Evolutionary conservation across 1,140 invertebrate genomes (phyloP).

Genomic region (Scaptomyza pallida): DNA sequence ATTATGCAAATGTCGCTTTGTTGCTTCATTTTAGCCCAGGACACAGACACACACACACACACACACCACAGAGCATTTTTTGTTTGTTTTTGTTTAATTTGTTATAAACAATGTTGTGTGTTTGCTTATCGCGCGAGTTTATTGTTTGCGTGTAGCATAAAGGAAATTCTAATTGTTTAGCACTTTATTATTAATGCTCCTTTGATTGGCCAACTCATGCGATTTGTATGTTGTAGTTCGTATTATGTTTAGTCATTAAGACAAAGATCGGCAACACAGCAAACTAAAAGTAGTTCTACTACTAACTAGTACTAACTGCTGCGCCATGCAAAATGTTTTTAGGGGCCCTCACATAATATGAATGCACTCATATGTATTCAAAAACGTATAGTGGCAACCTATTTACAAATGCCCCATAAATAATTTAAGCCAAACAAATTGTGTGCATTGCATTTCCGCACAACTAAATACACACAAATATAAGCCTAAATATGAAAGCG

Average conservation of each 20-base stretch:
- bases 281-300: not conserved
- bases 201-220: constrained; percentile 13
- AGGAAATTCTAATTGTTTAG: constrained; percentile 45
- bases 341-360: not conserved
- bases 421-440: constrained; percentile 63
- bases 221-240: constrained; percentile 14
- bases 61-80: constrained; percentile 37
- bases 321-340: not conserved
- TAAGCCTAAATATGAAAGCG: constrained; percentile 8
- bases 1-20: constrained; percentile 71
- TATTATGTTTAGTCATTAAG: not conserved
- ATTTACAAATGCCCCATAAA: constrained; percentile 59
- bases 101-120: constrained; percentile 29
- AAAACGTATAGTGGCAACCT: constrained; percentile 22
- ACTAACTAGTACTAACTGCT: not conserved
- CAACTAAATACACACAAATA: constrained; percentile 52
- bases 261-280: constrained; percentile 6
- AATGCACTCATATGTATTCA: constrained; percentile 10
- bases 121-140: constrained; percentile 58
- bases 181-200: constrained; percentile 57
- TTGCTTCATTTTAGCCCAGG: constrained; percentile 55
- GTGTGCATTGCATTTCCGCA: constrained; percentile 53
- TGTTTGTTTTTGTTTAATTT: constrained; percentile 45
- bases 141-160: constrained; percentile 56
- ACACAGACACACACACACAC: too few relatives aligned